Evolutionary conservation across 2,888 invertebrate genomes (phyloP), one percentile per base, ranked within the genome.

Genomic region (Acrocera orbiculus): DNA sequence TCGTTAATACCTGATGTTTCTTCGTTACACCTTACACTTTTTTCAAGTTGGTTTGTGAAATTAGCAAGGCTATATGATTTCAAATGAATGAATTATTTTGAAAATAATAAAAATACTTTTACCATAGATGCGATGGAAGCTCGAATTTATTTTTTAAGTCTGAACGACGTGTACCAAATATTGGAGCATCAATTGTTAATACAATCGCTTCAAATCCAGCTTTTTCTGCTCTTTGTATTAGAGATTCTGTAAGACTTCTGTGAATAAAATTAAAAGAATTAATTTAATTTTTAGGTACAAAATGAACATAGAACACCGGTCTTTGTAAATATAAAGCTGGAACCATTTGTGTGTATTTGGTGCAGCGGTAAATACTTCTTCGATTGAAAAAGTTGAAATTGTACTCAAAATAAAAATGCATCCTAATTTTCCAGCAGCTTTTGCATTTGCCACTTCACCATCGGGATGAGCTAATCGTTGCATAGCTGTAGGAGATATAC

Each of bases 401-500:
- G 90, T 92, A 44, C 89, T 89, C 34, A 87, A 61, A 15, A 75
- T 85, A 52, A 73, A 89, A 40, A 89, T 66, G 0, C 79, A 76
- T 1, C 76, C 76, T 42, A 71, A 66, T 16, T 67, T 65, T 45
- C 77, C 73, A n/a, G 80, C 87, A 49, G 90, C 90, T 77, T 62
- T 72, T 3, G 71, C 85, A 55, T 73, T 85, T 30, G 79, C 89
- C 40, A 75, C 60, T 63, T 92, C 92, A 5, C 92, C 92, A 13
- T 85, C 79, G 1, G 78, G 73, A 62, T 89, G 83, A 0, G 89
- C 89, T 81, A 92, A 76, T 47, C 70, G 69, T 56, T 90, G 89
- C 82, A 89, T 85, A 1, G 89, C 90, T 2, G 86, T 78, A 1
- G 92, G 89, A 1, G 89, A 74, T 39, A 90, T 70, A 7, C 85